Evolutionary conservation across 37 sponge, comb jelly and placozoan species (phyloP).

Genomic region (Geodia barretti): DNA sequence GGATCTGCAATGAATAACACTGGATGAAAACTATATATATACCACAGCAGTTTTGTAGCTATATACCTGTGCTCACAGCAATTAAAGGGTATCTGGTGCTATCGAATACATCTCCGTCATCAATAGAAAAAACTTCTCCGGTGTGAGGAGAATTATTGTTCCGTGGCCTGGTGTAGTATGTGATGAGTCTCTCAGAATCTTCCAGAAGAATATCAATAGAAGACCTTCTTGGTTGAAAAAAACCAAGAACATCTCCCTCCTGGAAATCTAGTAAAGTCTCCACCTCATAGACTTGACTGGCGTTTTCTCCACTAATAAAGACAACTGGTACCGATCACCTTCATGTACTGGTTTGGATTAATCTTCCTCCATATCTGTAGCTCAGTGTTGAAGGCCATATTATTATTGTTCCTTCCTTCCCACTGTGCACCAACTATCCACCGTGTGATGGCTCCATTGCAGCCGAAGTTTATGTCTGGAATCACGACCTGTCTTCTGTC

Average conservation of each 20-base stretch:
- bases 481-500: background rate
- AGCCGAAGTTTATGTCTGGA: slow-evolving; percentile 17
- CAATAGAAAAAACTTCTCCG: background rate
- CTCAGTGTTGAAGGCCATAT: background rate
- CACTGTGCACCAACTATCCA: background rate
- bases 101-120: no score
- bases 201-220: background rate
- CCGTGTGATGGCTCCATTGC: slow-evolving; percentile 16
- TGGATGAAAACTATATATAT: no score
- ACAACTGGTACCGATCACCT: background rate
- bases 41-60: no score
- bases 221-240: background rate
- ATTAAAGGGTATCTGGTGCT: background rate
- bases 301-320: background rate
- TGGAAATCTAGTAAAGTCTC: background rate
- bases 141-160: background rate
- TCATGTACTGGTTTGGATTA: background rate
- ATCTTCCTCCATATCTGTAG: slow-evolving; percentile 11
- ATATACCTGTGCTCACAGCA: background rate
- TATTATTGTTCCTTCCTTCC: no score
- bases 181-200: background rate
- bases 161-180: background rate
- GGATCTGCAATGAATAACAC: no score
- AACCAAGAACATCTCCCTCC: slow-evolving; percentile 5
- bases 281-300: background rate